Conservation (phyloP, 2,888 invertebrate species). For the Chloroclystis v-ata region DNA sequence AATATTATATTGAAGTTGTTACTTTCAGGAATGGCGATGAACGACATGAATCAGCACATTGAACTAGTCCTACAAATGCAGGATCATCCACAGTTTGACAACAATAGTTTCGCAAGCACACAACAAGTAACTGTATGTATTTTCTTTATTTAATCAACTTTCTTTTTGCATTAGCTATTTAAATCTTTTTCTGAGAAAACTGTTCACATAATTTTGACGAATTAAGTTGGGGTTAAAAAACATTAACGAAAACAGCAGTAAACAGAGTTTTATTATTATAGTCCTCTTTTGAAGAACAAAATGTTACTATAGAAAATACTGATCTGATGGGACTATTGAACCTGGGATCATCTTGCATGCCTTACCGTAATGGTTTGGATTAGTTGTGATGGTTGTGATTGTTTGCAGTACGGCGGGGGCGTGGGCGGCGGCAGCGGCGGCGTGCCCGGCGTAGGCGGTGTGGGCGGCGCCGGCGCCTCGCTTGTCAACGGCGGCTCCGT, state of each 20-base stretch:
- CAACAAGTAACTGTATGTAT: conserved; percentile 57
- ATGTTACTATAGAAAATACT: too few species aligned
- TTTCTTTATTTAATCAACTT: background rate
- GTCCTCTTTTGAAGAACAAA: too few species aligned
- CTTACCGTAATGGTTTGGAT: too few species aligned
- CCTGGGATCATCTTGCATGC: too few species aligned
- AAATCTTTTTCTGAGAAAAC: too few species aligned
- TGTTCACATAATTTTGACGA: too few species aligned
- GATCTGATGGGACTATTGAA: too few species aligned
- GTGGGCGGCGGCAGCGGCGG: conserved; percentile 38
- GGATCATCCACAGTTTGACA: conserved; percentile 74
- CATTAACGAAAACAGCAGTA: too few species aligned
- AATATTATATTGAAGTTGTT: background rate
- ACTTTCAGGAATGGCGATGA: conserved; percentile 68
- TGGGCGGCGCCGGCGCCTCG: conserved; percentile 45
- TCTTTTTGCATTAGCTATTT: too few species aligned
- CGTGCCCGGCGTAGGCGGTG: conserved; percentile 43
- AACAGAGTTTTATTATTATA: too few species aligned
- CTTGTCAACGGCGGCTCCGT: conserved; percentile 71
- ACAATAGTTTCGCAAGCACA: conserved; percentile 70
- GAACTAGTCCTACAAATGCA: conserved; percentile 76
- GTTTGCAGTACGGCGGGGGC: conserved; percentile 38
- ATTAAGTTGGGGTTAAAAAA: too few species aligned
- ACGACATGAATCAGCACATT: conserved; percentile 77
- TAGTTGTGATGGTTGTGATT: background rate